phyloP scores from a whole-genome alignment of 2,113 vertebrate genomes.

The Philantomba maxwellii region DNA sequence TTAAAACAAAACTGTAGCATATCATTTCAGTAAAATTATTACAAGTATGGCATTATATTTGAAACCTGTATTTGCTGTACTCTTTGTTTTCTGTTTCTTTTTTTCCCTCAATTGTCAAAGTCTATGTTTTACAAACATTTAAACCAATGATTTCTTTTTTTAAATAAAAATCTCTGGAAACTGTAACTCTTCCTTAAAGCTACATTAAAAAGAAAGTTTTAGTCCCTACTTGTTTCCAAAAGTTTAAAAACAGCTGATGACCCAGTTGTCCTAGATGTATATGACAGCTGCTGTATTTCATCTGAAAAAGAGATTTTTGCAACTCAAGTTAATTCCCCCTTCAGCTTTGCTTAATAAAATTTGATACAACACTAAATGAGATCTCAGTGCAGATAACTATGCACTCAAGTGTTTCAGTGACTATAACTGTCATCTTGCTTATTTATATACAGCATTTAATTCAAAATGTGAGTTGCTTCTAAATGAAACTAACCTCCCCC shows the following conservation, averaged over 20 bases:
- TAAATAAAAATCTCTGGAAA: background rate
- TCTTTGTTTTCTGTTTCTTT: background rate
- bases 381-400: constrained; percentile 20
- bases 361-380: background rate
- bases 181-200: background rate
- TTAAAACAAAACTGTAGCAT: background rate
- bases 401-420: constrained; percentile 61
- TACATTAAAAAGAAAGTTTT: background rate
- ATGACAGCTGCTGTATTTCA: constrained; percentile 41
- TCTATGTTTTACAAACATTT: background rate
- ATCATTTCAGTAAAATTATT: background rate
- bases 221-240: constrained; percentile 28
- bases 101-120: background rate
- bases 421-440: constrained; percentile 57
- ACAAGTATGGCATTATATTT: background rate
- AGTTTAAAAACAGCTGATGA: constrained; percentile 45
- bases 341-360: constrained; percentile 54
- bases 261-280: constrained; percentile 10
- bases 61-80: background rate
- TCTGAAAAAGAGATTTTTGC: constrained; percentile 41
- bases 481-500: constrained; percentile 53
- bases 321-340: constrained; percentile 31
- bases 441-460: constrained; percentile 46
- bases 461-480: constrained; percentile 45
- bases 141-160: background rate